These are phyloP conservation scores for Prolemur simus DNA, from an alignment of 2,113 vertebrate species.

Conservation along the genomic window DNA sequence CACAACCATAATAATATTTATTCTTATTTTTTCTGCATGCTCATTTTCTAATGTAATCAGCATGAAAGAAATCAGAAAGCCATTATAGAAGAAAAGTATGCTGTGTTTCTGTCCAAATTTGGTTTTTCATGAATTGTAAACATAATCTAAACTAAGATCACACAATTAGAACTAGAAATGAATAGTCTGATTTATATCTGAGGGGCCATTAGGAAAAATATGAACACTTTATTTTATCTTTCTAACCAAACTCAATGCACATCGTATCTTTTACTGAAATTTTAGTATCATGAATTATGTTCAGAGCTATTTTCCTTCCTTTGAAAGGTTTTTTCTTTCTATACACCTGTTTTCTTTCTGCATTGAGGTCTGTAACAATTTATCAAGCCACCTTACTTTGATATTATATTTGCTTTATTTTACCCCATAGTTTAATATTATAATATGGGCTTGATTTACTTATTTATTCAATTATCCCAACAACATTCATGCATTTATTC, in stretches of 20 bases:
- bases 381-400: neutral
- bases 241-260: neutral
- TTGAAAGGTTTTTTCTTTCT: neutral
- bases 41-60: constrained; percentile 42
- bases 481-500: neutral
- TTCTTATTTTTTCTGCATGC: neutral
- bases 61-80: constrained; percentile 48
- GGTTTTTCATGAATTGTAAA: neutral
- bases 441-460: neutral
- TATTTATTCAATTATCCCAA: neutral
- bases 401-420: neutral
- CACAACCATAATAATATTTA: constrained; percentile 5
- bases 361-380: neutral
- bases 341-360: neutral
- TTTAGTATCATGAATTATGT: neutral
- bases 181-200: neutral
- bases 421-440: neutral
- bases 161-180: neutral
- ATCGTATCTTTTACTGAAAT: neutral
- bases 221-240: neutral
- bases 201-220: neutral
- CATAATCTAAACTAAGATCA: constrained; percentile 31
- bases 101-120: neutral
- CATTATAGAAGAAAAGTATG: neutral
- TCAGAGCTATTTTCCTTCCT: neutral